Conservation (phyloP, 2,113 vertebrate species). For the Nettapus auritus region DNA sequence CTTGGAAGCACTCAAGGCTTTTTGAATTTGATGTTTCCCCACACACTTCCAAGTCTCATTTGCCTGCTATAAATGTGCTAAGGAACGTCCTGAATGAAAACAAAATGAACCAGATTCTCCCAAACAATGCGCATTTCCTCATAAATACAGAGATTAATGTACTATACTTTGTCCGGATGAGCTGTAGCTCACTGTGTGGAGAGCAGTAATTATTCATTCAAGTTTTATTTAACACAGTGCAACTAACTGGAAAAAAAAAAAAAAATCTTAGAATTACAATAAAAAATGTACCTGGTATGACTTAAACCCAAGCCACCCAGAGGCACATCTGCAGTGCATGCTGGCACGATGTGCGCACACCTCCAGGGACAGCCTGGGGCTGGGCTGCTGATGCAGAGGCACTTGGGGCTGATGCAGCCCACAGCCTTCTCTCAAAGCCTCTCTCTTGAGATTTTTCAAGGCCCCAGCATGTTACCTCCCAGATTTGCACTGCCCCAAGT, state of each 20-base stretch:
- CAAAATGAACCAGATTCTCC: background rate
- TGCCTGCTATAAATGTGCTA: background rate
- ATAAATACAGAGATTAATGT: conserved; percentile 28
- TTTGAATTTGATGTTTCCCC: background rate
- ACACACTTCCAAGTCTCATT: background rate
- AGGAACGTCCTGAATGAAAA: background rate
- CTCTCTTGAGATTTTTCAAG: background rate
- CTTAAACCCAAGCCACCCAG: background rate
- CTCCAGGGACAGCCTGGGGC: background rate
- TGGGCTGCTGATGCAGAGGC: background rate
- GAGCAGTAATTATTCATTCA: conserved; percentile 4
- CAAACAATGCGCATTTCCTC: background rate
- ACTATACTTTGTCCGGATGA: background rate
- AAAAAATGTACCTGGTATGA: background rate
- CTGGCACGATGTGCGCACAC: background rate
- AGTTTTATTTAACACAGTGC: background rate
- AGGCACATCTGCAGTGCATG: accelerated
- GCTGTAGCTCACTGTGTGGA: background rate
- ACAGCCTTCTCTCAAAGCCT: background rate
- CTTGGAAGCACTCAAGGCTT: background rate
- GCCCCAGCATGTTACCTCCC: background rate
- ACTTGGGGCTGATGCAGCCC: background rate
- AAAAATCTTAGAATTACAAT: background rate
- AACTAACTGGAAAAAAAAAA: background rate
- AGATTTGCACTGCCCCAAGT: background rate